Base-by-base conservation (phyloP, 2,113 vertebrate species). In the Stigmatopora argus region DNA sequence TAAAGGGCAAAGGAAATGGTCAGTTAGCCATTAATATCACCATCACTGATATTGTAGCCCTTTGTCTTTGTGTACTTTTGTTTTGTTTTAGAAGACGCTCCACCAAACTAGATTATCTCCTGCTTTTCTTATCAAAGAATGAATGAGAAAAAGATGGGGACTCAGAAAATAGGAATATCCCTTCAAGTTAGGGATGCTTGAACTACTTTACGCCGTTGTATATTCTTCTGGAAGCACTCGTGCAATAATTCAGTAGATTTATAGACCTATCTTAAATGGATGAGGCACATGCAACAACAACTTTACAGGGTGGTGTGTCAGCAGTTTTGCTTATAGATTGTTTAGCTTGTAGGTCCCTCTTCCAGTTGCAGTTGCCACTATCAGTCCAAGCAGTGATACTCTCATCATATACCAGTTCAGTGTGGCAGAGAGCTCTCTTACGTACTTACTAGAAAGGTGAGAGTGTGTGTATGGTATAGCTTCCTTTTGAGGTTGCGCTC, bases 401-500 rank as follows among this genome's bases (percentile, higher is more conserved):
- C 53, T 65, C 52, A 45, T 74, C 62, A 21, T 44, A 44, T 47
- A 62, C 56, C 68, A 48, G 52, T 67, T 63, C 53, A 57, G 71
- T 49, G 34, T 64, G 9, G 56, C 64, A 71, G 60, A 81, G 67
- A 71, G 67, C 63, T 72, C 58, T 81, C 41, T 51, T 11, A 76
- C 68, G 64, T 71, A 52, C 72, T 62, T 61, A 18, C 79, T 73
- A 73, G 80, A 85, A 86, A 82, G 79, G 61, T 74, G 81, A 86
- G 74, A 66, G 72, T 74, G 46, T 48, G 46, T 71, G 34, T 66
- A 73, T 59, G 51, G 58, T 23, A 5, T 44, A n/a, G 12, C 60
- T 61, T 61, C 80, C 74, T 69, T 87, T 83, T 85, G 78, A 75
- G 72, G 67, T 35, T 82, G 73, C 83, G 78, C 74, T 74, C 60